Percentiles rank a stretch among this genome's conserved stretches.
Evolutionary conservation across 2,888 invertebrate genomes (phyloP).

Genomic region (Hipparchia sbordonii): DNA sequence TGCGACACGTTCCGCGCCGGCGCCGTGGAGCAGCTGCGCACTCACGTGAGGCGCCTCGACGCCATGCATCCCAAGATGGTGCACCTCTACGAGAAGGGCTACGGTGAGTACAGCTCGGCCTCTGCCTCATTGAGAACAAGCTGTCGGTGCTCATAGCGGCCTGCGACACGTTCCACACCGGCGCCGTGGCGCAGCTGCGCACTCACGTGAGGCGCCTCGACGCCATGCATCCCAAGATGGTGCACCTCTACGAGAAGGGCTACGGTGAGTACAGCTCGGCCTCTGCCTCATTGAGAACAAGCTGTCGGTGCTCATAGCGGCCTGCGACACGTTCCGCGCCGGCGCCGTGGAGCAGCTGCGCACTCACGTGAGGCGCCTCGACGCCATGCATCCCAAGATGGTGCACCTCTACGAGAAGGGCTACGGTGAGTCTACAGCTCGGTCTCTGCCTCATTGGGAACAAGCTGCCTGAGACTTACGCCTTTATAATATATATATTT

Average conservation of each 20-base stretch:
- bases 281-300: constrained; percentile 99
- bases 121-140: constrained; percentile 99
- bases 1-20: constrained; percentile 99
- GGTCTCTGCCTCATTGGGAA: too few species aligned
- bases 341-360: constrained; percentile 99
- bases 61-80: constrained; percentile 97
- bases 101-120: constrained; percentile 87
- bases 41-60: constrained; percentile 96
- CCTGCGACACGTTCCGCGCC: constrained; percentile 99
- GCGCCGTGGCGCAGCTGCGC: constrained; percentile 98
- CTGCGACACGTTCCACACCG: constrained; percentile 99
- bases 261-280: constrained; percentile 98
- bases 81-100: constrained; percentile 98
- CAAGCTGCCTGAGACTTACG: too few species aligned
- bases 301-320: constrained; percentile 97
- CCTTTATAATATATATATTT: too few species aligned
- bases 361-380: constrained; percentile 96
- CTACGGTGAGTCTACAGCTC: constrained; percentile 87
- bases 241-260: constrained; percentile 98
- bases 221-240: constrained; percentile 96
- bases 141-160: constrained; percentile 98
- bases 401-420: constrained; percentile 99
- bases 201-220: constrained; percentile 97
- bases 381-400: constrained; percentile 96
- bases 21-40: constrained; percentile 98